phyloP scores from a whole-genome alignment of 2,797 vertebrate species.

The Lutjanus argentimaculatus region DNA sequence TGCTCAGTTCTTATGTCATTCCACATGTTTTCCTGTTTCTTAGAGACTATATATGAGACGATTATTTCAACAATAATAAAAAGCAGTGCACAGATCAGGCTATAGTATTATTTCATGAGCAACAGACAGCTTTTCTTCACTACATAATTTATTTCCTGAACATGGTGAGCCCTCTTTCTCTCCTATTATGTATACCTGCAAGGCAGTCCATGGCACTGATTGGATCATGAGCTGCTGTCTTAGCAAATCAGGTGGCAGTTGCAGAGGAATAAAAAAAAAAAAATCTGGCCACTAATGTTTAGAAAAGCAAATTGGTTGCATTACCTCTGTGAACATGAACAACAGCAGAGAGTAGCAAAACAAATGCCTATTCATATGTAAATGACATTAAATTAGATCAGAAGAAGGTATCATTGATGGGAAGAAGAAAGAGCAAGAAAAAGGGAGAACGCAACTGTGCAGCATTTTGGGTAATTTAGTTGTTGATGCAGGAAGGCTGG shows the following conservation, averaged over 20 bases:
- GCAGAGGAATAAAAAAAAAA: no score
- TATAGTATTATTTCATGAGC: background rate
- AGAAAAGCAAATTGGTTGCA: background rate
- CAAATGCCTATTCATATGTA: slow-evolving; percentile 11
- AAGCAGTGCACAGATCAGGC: no score
- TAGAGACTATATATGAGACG: no score
- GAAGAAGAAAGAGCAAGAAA: background rate
- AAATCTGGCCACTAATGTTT: background rate
- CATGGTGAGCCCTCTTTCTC: background rate
- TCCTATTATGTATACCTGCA: background rate
- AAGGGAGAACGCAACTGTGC: background rate
- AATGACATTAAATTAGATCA: background rate
- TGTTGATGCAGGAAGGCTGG: background rate
- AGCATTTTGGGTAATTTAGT: slow-evolving; percentile 10
- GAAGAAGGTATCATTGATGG: background rate
- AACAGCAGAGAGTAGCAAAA: background rate
- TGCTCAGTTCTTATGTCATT: no score
- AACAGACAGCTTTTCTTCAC: background rate
- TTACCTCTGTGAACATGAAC: background rate
- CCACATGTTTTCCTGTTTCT: no score
- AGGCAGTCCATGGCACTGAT: background rate
- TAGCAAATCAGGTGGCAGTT: no score
- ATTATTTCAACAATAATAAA: no score
- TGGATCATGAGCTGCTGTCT: no score
- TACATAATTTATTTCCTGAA: background rate